Evolutionary conservation across 2,797 vertebrate species (phyloP).

Genomic region (Pantherophis alleghaniensis): DNA sequence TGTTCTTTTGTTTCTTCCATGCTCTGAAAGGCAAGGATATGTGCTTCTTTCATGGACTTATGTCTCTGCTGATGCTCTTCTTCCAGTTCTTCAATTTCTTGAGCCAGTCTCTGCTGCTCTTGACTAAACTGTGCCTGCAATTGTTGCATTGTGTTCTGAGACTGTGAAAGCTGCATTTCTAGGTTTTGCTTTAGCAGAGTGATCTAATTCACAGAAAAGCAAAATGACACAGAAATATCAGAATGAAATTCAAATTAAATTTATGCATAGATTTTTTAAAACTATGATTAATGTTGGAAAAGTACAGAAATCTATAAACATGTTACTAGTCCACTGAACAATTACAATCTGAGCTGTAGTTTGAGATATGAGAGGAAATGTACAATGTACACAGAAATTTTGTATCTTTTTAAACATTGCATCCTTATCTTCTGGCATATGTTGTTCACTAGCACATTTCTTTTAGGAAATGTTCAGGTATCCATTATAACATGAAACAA

Average conservation of each 20-base stretch:
- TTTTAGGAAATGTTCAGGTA: slow-evolving; percentile 15
- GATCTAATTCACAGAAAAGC: slow-evolving; percentile 79
- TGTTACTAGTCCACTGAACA: not conserved
- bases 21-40: slow-evolving; percentile 87
- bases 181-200: slow-evolving; percentile 95
- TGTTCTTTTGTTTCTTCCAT: slow-evolving; percentile 89
- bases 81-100: slow-evolving; percentile 93
- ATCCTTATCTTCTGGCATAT: not conserved
- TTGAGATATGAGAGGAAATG: not conserved
- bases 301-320: not conserved
- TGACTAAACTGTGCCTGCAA: slow-evolving; percentile 95
- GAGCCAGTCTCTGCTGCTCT: slow-evolving; percentile 90
- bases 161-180: slow-evolving; percentile 97
- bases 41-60: slow-evolving; percentile 90
- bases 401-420: not conserved
- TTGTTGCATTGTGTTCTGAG: slow-evolving; percentile 93
- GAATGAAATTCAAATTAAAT: not conserved
- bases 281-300: not conserved
- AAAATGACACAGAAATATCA: slow-evolving; percentile 37
- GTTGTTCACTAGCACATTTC: not conserved
- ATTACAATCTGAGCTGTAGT: not conserved
- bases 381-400: not conserved
- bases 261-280: not conserved
- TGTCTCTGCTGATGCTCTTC: slow-evolving; percentile 90
- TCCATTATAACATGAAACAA: slow-evolving; percentile 46